Base-by-base conservation (phyloP, 2,797 vertebrate genomes). In the Pachyuromys duprasi region DNA sequence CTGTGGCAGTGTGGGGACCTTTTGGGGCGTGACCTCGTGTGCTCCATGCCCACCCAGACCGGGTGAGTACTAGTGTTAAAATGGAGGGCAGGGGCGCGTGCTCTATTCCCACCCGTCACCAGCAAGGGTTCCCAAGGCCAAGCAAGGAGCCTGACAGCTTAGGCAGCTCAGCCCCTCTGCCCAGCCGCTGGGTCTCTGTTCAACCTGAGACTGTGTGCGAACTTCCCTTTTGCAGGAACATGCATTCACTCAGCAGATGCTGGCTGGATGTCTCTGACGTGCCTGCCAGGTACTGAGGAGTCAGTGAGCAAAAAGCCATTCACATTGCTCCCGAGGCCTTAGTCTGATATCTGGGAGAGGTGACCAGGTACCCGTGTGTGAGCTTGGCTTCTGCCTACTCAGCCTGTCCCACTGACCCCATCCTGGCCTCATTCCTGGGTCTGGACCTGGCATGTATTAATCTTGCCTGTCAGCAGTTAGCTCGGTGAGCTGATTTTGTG, bases 1-100 rank as follows among this genome's bases (percentile, higher is more conserved):
- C 98, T 99, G 99, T 11, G 99, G 99, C 97, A 99, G 99, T 8
- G 98, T 99, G 95, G 99, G 99, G 24, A 98, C 99, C 95, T 99
- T 95, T 99, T 99, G 99, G 99, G 99, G 84, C 49, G 98, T n/a
- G 98, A 99, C 98, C 98, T 97, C 98, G 98, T 99, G 98, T 99
- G 99, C 72, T 98, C 99, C 94, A 98, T 99, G 97, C 99, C 99
- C 57, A 3, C 98, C 98, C 33, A 99, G 99, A 98, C 99, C 99
- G 99, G 99, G 99, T 99, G 98, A 98, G 98, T 98, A 75, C 93
- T 95, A 60, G 39, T 42, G 9, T 53, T 28, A 8, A 89, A 45
- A 55, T 60, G 2, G 15, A 55, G 81, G 42, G 45, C 39, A 12
- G 53, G 8, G 24, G 13, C 3, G 22, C 26, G 20, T 65, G 8